Evolutionary conservation across 2,888 invertebrate genomes (phyloP).

Genomic region (Andrena fulva): DNA sequence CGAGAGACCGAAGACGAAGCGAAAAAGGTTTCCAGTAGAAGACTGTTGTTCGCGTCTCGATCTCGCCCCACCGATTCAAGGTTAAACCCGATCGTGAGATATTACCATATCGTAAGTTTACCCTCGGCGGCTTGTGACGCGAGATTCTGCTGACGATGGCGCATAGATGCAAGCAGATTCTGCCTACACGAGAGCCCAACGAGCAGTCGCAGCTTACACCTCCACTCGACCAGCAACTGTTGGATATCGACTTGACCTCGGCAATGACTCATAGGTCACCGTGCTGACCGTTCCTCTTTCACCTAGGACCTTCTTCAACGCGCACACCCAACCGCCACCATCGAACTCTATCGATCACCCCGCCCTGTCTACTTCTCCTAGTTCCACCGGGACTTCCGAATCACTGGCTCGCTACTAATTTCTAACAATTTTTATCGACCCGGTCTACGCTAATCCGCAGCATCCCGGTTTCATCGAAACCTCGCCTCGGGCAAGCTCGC

Average conservation of each 20-base stretch:
- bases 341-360: slow-evolving; percentile 28
- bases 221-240: slow-evolving; percentile 41
- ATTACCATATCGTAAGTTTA: background rate
- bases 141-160: slow-evolving; percentile 40
- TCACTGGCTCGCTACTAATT: slow-evolving; percentile 10
- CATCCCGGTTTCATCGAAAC: background rate
- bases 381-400: slow-evolving; percentile 29
- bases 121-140: background rate
- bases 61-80: too few relatives aligned
- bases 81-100: background rate
- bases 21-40: too few relatives aligned
- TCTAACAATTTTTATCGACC: background rate
- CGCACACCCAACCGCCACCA: background rate
- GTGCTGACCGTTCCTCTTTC: slow-evolving; percentile 60
- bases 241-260: slow-evolving; percentile 71
- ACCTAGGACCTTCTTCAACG: slow-evolving; percentile 47
- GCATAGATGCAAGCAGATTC: slow-evolving; percentile 15
- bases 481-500: background rate
- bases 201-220: slow-evolving; percentile 30
- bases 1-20: too few relatives aligned
- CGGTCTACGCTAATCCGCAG: background rate
- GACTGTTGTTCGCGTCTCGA: too few relatives aligned
- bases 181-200: slow-evolving; percentile 24
- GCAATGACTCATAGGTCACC: slow-evolving; percentile 69
- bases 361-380: background rate